phyloP scores from a whole-genome alignment of 2,113 vertebrate species.

The Etheostoma spectabile region DNA sequence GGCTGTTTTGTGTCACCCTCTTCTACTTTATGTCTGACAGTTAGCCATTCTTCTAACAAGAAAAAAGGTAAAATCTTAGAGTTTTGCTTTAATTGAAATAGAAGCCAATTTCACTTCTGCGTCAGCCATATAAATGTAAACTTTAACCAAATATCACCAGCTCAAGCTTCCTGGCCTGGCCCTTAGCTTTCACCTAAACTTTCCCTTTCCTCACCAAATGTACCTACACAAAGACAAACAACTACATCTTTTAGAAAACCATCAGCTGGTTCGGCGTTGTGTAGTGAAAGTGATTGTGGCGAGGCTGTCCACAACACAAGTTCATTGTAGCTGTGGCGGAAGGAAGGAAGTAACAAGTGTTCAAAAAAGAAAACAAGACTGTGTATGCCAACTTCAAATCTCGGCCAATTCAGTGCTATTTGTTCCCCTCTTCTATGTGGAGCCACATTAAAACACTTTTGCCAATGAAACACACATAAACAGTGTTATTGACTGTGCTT shows the following conservation, averaged over 20 bases:
- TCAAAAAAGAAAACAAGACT: neutral
- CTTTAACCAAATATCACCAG: neutral
- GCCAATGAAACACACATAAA: neutral
- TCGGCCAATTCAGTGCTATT: neutral
- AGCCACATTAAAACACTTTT: neutral
- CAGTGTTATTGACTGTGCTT: neutral
- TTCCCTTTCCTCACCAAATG: neutral
- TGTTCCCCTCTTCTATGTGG: neutral
- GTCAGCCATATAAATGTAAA: constrained; percentile 11
- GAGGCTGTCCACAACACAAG: neutral
- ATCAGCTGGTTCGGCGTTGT: neutral
- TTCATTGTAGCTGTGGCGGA: neutral
- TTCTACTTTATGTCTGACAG: neutral
- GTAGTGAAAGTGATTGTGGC: neutral
- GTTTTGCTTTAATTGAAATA: neutral
- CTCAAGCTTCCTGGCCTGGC: neutral
- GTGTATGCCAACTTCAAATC: neutral
- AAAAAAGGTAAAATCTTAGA: neutral
- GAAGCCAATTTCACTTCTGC: neutral
- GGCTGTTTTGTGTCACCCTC: neutral
- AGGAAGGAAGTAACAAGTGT: neutral
- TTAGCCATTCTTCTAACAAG: neutral
- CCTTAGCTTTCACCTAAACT: neutral
- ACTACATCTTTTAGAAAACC: too few species aligned
- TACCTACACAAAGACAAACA: neutral